phyloP scores from a whole-genome alignment of 2,888 invertebrate species.

The Andrena marginata region DNA sequence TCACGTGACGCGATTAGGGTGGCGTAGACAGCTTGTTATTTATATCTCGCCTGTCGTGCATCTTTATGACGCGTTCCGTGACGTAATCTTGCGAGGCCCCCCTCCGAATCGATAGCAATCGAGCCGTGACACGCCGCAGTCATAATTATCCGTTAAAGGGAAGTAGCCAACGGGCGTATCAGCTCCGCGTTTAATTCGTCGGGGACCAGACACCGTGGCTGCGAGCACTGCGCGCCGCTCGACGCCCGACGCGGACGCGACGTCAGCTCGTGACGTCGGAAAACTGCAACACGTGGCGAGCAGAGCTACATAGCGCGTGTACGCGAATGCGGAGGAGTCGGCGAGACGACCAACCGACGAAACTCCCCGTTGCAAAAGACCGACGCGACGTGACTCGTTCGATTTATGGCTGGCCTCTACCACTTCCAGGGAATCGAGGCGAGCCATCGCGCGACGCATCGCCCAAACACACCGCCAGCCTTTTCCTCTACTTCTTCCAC shows the following conservation, averaged over 20 bases:
- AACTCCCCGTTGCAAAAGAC: background rate
- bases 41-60: background rate
- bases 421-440: background rate
- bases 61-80: background rate
- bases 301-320: background rate
- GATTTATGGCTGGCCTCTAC: slow-evolving; percentile 62
- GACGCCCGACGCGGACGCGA: background rate
- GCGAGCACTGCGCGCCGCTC: slow-evolving; percentile 7
- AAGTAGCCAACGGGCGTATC: background rate
- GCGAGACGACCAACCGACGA: too few species aligned
- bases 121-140: background rate
- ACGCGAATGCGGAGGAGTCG: background rate
- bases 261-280: slow-evolving; percentile 35
- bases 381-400: slow-evolving; percentile 31
- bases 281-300: slow-evolving; percentile 48
- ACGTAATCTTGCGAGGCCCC: background rate
- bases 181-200: background rate
- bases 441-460: background rate
- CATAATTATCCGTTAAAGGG: slow-evolving; percentile 14
- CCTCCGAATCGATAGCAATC: background rate
- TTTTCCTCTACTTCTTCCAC: slow-evolving; percentile 28
- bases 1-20: too few species aligned
- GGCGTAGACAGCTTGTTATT: background rate
- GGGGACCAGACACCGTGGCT: background rate
- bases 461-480: background rate